Evolutionary conservation across 2,888 invertebrate species (phyloP).

Genomic region (Synanthedon formicaeformis): DNA sequence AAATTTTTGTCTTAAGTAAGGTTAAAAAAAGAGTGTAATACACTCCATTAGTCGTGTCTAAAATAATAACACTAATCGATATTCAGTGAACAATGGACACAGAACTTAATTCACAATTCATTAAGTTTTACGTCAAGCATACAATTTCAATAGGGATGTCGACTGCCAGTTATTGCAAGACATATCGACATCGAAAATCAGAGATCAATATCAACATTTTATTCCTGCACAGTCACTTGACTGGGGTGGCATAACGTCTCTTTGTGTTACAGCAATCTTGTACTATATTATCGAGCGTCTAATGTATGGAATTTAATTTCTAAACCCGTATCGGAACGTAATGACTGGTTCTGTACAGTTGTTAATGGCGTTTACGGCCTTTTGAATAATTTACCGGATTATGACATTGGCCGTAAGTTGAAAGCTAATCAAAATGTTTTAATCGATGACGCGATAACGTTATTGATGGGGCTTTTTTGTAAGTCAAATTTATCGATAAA

Average conservation of each 20-base stretch:
- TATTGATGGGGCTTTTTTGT: conserved; percentile 37
- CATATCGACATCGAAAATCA: conserved; percentile 59
- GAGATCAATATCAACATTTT: conserved; percentile 52
- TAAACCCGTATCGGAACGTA: conserved; percentile 37
- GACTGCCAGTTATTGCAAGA: conserved; percentile 55
- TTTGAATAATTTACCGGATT: conserved; percentile 45
- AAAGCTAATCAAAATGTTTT: conserved; percentile 71
- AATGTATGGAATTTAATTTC: conserved; percentile 66
- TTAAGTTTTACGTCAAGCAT: conserved; percentile 63
- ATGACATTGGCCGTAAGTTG: conserved; percentile 66
- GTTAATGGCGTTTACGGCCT: conserved; percentile 53
- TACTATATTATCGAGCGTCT: conserved; percentile 57
- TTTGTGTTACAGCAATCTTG: conserved; percentile 59
- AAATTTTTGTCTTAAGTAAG: no score
- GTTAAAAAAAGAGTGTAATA: no score
- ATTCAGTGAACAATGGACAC: no score
- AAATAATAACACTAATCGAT: no score
- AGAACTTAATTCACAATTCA: conserved; percentile 56
- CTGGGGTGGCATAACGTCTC: conserved; percentile 65
- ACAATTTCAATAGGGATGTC: conserved; percentile 65
- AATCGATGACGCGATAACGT: conserved; percentile 66
- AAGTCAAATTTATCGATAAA: neutral
- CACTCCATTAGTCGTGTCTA: no score
- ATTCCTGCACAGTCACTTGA: conserved; percentile 67
- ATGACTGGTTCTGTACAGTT: conserved; percentile 41